A percentile compares a stretch with the other conserved stretches of the same genome.
These are phyloP conservation scores for Avahi laniger DNA, from an alignment of 2,797 vertebrate species.

Conservation along the genomic window DNA sequence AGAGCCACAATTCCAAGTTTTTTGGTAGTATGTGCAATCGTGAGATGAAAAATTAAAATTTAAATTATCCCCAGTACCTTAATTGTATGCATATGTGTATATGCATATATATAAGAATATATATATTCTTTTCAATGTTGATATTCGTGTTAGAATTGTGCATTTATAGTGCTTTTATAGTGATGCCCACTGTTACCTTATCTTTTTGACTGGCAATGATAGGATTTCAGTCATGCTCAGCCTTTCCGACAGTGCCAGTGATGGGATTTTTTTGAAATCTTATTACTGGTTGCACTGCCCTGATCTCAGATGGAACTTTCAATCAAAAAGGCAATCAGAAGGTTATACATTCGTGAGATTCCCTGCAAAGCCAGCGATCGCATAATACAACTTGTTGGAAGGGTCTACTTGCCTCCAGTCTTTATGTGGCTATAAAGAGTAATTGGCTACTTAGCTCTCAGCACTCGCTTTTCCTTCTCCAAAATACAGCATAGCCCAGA, in stretches of 20 bases:
- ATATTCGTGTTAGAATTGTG: constrained; percentile 79
- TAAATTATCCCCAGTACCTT: not conserved
- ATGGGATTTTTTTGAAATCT: constrained; percentile 88
- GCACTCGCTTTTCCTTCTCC: constrained; percentile 61
- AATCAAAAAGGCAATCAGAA: constrained; percentile 89
- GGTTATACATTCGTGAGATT: constrained; percentile 86
- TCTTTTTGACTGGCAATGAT: constrained; percentile 86
- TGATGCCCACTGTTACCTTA: constrained; percentile 78
- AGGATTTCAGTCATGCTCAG: constrained; percentile 87
- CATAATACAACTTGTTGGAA: constrained; percentile 72
- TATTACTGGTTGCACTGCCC: constrained; percentile 84
- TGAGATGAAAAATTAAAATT: constrained; percentile 35
- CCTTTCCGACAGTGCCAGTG: constrained; percentile 84
- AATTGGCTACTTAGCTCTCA: constrained; percentile 74
- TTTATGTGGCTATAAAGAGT: constrained; percentile 72
- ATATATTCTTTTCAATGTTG: constrained; percentile 53
- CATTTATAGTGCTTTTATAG: constrained; percentile 80
- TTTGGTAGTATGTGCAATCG: not conserved
- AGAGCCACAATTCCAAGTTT: not conserved
- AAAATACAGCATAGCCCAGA: constrained; percentile 20
- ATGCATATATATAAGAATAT: not conserved
- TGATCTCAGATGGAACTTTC: constrained; percentile 88
- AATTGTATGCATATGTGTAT: not conserved
- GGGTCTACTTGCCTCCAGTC: constrained; percentile 69
- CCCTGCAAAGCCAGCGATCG: constrained; percentile 78